Base-by-base conservation (phyloP, 2,888 invertebrate genomes). In the Ornithoptera alexandrae region DNA sequence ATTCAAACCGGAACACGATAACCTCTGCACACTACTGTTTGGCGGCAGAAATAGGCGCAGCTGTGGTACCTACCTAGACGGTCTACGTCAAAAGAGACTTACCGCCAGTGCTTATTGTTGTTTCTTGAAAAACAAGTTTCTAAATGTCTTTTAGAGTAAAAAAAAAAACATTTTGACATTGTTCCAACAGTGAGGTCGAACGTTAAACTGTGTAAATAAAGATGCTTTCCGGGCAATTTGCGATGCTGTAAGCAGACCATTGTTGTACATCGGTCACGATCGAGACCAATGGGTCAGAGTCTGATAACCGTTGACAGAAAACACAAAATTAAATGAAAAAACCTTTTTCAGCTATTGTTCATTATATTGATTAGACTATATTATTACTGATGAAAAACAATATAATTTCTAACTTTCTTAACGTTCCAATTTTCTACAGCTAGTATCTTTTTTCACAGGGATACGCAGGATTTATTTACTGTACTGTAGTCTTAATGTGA, bases 211-310 rank as follows among this genome's bases (percentile, higher is more conserved):
- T 73, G 73, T 75, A 73, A 74, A 75, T 75, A 39, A 65, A 72
- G 81, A 82, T 85, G 84, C 76, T 84, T 85, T 84, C 83, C 82
- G 81, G 77, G 76, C 79, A 78, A 82, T 79, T 83, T 77, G 77
- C 78, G 72, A 74, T 80, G 79, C 79, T 71, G 79, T 85, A 83
- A 84, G 76, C 77, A 74, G 73, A 73, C 80, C 76, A 86, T 88
- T 88, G 85, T 86, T 80, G 79, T 79, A 72, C 78, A 80, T 78
- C 77, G 82, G 84, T 88, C 90, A 90, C 88, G 89, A 89, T 81
- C 81, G 79, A 82, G 81, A 81, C 84, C 86, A 85, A 79, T 86
- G 77, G 88, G 82, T 84, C 84, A 84, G 76, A 81, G 79, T n/a
- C 80, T 82, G 78, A 77, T 77, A 79, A 76, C 73, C 73, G 73